Base-by-base conservation (phyloP, 2,888 invertebrate genomes). In the Habrosyne pyritoides region DNA sequence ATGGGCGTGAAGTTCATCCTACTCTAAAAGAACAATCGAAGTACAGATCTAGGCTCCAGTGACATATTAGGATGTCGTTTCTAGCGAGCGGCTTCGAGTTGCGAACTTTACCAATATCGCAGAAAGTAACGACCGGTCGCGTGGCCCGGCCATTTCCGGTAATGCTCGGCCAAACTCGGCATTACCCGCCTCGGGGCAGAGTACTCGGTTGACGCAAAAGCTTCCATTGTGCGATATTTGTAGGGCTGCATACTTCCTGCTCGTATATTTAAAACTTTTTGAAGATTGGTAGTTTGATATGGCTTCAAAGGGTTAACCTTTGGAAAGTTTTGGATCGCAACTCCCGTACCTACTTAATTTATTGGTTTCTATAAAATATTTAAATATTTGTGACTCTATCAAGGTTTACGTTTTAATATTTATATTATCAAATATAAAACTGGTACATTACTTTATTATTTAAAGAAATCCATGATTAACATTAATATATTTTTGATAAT, bases 101-200 rank as follows among this genome's bases (percentile, higher is more conserved):
- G 28, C 28, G 18, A 28, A 28, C 28, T 50, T 18, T 28, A 12
- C 28, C 50, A 50, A 28, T 50, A 50, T 50, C 28, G 12, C 10
- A 42, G 42, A 18, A 18, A 42, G 50, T 50, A 50, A 50, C 30
- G 28, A 28, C 26, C 12, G 47, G 33, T 33, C n/a, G 33, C 8
- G n/a, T 33, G n/a, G n/a, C n/a, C 18, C 36, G 36, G 14, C 36
- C 33, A 36, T 36, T 12, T 12, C 36, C 36, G 36, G 36, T 3
- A 14, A 14, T 14, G 14, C 36, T 36, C 42, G 42, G 33, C 42
- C 2, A 42, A 18, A 2, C n/a, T n/a, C 33, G 8, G 33, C 12
- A 18, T 18, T 33, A 8, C 10, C 12, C 42, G 42, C 12, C 18
- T 14, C 36, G 5, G 36, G 8, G 36, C 14, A 18, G 8, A 18